Evolutionary conservation across 2,113 vertebrate species (phyloP), one percentile per base, ranked within the genome.

Genomic region (Tragelaphus buxtoni): DNA sequence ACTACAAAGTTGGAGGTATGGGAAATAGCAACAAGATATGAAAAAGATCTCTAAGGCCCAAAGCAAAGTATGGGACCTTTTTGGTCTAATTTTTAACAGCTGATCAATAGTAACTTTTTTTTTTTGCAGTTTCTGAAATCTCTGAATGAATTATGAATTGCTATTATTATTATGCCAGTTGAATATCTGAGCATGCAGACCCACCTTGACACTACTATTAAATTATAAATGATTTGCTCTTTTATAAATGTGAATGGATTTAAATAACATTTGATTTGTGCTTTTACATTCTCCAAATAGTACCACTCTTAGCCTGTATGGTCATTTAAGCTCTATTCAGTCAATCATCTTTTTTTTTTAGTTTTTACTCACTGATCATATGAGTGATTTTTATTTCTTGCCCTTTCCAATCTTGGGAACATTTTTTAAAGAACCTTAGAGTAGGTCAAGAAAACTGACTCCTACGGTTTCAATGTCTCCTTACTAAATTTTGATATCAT

Each of bases 401-500:
- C 28, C 6, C 30, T 91, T 89, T 97, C 93, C 32, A 88, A 39
- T 97, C 83, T 97, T 92, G 88, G 84, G 49, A 88, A 94, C 87
- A 98, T 95, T 90, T 86, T 47, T 47, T 77, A 39, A 88, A 90
- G 30, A 92, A 53, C 13, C 24, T 2, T 32, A 53, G 20, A 87
- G 14, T 97, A 60, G 90, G 18, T 63, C 22, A 1, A 81, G 45
- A 80, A 96, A 86, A 96, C 90, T 96, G 83, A 96, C 90, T 94
- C 45, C 47, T 94, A 26, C 58, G 85, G 91, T 97, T 97, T 97
- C 96, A 91, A 60, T 98, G 74, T 89, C 80, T 95, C 94, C 17
- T 49, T 87, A 58, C 32, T 97, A 95, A 95, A 97, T 98, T 97
- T 98, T 97, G 80, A 97, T 96, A 97, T 92, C 32, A 39, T 87